Evolutionary conservation across 2,888 invertebrate genomes (phyloP).

Genomic region (Melipona bicolor): DNA sequence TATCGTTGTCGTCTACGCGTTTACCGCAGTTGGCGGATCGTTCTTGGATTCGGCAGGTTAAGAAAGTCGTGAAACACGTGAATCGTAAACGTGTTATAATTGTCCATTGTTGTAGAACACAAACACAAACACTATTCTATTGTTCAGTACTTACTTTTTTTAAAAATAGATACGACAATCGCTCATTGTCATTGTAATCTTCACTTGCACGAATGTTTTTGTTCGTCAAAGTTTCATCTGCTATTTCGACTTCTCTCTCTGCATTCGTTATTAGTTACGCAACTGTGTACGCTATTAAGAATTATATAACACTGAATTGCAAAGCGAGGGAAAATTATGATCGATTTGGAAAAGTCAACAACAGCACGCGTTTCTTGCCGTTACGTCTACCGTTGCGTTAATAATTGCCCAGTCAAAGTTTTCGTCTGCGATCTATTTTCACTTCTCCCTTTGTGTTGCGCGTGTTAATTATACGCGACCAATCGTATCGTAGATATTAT

Average conservation of each 20-base stretch:
- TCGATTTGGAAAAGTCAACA: too few relatives aligned
- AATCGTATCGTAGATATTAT: background rate
- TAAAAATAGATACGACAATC: too few relatives aligned
- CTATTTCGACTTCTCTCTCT: slow-evolving; percentile 6
- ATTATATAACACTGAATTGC: background rate
- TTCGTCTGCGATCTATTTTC: slow-evolving; percentile 3
- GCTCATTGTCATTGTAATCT: too few relatives aligned
- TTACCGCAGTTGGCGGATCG: slow-evolving; percentile 3
- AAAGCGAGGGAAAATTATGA: too few relatives aligned
- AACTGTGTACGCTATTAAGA: background rate
- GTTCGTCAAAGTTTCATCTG: slow-evolving; percentile 8
- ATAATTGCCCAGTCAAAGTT: slow-evolving; percentile 19
- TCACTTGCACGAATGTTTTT: too few relatives aligned
- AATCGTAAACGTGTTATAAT: too few relatives aligned
- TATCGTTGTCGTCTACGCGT: background rate
- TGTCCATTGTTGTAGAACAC: too few relatives aligned
- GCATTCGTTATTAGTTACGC: slow-evolving; percentile 24
- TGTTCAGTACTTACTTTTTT: too few relatives aligned
- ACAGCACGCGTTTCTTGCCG: slow-evolving; percentile 6
- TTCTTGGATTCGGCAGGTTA: too few relatives aligned
- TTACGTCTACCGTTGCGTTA: background rate
- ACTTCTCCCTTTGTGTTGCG: background rate
- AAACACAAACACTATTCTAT: too few relatives aligned
- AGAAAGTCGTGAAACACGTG: too few relatives aligned
- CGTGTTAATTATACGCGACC: slow-evolving; percentile 27